Base-by-base conservation (phyloP, 2,797 vertebrate species). In the Tangara arthus region DNA sequence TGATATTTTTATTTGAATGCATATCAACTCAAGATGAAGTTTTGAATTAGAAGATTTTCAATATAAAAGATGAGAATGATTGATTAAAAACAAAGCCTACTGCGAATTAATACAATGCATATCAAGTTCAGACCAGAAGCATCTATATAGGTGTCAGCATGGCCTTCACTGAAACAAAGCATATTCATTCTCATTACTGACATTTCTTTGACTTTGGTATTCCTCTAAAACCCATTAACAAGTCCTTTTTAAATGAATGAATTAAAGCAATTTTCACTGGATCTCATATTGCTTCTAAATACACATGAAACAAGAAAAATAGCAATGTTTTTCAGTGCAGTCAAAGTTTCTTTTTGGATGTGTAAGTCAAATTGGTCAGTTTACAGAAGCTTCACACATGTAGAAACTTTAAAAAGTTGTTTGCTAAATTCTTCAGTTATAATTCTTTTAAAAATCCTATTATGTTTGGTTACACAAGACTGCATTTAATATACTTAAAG, bases 381-480 rank as follows among this genome's bases (percentile, higher is more conserved):
- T 97, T 97, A 93, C 90, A 97, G 96, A 93, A 93, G 41, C 71
- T 97, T 96, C 97, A 97, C 90, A 97, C 22, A 53, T 96, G 91
- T 95, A 94, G 68, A 96, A 98, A 97, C 87, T 97, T 98, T 96
- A 69, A 98, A 95, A 98, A 97, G 90, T 96, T 98, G 91, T 97
- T 97, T 95, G 64, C 92, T 96, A 96, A 98, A 94, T 95, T 96
- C 61, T 97, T 95, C 89, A 82, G 95, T 97, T 97, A 97, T 98
- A 98, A 97, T 97, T 98, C 97, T 97, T 97, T 97, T 97, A 80
- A 97, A 98, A 98, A 98, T 97, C 95, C 97, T 97, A 98, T 98
- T 98, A 98, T 97, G 94, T 98, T 98, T 97, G 89, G 98, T 97
- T 98, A 98, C 97, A 98, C 97, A 97, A 98, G 98, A 97, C 96